A percentile compares a stretch with the other conserved stretches of the same genome.
Conservation (phyloP, 2,797 vertebrate species). For the Poecilia gillii region DNA sequence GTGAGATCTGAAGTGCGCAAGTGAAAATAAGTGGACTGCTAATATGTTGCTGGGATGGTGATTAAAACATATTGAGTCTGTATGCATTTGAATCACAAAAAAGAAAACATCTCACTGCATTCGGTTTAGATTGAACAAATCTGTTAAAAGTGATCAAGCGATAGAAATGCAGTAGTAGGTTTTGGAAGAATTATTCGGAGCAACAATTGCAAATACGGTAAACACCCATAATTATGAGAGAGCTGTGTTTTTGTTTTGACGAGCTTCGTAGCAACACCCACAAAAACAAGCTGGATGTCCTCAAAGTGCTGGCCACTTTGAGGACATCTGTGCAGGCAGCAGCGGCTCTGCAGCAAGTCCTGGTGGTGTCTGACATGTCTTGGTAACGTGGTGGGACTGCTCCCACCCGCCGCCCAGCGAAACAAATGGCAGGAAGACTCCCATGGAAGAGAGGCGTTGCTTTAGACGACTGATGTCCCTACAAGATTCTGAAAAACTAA, state of each 20-base stretch:
- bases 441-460: background rate
- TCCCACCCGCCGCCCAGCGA: background rate
- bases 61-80: background rate
- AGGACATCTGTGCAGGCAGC: background rate
- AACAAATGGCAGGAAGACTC: background rate
- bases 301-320: background rate
- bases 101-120: background rate
- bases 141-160: background rate
- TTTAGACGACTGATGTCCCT: too few species aligned
- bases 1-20: background rate
- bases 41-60: background rate
- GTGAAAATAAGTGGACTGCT: background rate
- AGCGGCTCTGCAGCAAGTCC: background rate
- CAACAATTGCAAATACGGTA: background rate
- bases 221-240: background rate
- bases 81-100: background rate
- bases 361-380: background rate
- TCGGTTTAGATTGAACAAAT: background rate
- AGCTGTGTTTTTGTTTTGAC: background rate
- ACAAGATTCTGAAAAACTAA: too few species aligned
- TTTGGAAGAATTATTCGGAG: background rate
- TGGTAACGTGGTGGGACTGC: background rate
- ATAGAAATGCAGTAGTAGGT: background rate
- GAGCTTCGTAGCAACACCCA: background rate
- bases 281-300: background rate